Conservation (phyloP, 2,113 vertebrate species). For the Scolopax mira region DNA sequence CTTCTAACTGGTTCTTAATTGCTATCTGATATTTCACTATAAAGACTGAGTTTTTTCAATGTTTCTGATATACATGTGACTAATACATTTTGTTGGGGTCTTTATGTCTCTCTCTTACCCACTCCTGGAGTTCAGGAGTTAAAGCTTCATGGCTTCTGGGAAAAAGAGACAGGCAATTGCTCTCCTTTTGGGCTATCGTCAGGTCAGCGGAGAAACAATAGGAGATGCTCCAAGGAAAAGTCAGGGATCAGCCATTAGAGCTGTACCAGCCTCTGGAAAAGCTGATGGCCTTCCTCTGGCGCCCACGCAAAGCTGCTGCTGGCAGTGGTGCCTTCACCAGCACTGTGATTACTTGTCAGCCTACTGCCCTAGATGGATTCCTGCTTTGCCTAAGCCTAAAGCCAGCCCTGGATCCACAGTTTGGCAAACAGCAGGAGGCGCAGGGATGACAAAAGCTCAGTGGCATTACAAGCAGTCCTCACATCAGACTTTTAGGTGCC, state of each 20-base stretch:
- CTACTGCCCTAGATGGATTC: not conserved
- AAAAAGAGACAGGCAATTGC: not conserved
- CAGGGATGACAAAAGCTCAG: not conserved
- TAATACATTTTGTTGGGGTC: not conserved
- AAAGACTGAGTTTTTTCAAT: not conserved
- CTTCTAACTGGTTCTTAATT: not conserved
- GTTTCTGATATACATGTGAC: fast-evolving
- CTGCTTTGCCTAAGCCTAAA: slow-evolving; percentile 45
- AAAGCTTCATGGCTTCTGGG: not conserved
- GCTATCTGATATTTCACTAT: not conserved
- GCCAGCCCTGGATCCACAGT: not conserved
- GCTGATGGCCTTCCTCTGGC: not conserved
- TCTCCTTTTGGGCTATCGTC: not conserved
- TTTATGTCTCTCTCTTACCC: not conserved
- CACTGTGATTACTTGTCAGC: not conserved
- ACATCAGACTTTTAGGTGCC: not conserved
- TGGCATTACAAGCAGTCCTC: slow-evolving; percentile 1
- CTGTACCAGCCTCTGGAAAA: not conserved
- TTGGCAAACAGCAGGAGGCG: not conserved
- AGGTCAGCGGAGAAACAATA: not conserved
- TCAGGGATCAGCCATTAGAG: not conserved
- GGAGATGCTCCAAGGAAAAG: not conserved
- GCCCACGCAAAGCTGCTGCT: not conserved
- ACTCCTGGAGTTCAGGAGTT: not conserved
- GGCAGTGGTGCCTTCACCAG: not conserved